These are phyloP conservation scores for Menidia beryllina DNA, from an alignment of 2,113 vertebrate species.

Conservation along the genomic window DNA sequence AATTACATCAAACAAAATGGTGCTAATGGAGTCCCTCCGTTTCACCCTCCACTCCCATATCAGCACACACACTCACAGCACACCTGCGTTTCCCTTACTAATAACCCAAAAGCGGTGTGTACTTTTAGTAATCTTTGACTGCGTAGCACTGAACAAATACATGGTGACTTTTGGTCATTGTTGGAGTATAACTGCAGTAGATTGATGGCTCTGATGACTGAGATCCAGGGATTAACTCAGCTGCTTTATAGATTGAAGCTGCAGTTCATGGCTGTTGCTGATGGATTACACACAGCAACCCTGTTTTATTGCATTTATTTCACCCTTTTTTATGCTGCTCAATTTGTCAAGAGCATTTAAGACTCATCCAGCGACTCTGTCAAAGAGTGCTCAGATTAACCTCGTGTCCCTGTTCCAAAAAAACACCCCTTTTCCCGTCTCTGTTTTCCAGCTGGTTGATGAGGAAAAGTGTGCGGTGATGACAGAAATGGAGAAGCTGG, in stretches of 20 bases:
- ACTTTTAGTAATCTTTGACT: constrained; percentile 8
- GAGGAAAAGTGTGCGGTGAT: constrained; percentile 88
- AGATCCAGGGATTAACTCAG: constrained; percentile 52
- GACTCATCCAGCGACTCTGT: constrained; percentile 15
- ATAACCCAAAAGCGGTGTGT: neutral
- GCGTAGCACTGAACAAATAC: neutral
- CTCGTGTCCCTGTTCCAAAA: constrained; percentile 5
- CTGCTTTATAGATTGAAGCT: constrained; percentile 44
- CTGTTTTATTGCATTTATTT: constrained; percentile 23
- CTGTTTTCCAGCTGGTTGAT: constrained; percentile 84
- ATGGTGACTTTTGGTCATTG: constrained; percentile 19
- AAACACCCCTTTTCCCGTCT: constrained; percentile 13
- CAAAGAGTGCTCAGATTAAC: constrained; percentile 3
- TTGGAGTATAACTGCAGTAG: constrained; percentile 26
- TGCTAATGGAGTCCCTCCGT: constrained; percentile 42
- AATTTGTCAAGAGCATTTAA: constrained; percentile 22
- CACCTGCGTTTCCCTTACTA: constrained; percentile 31
- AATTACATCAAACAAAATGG: constrained; percentile 69
- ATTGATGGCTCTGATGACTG: constrained; percentile 32
- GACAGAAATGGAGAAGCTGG: constrained; percentile 91
- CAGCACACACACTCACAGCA: constrained; percentile 22
- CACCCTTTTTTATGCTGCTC: constrained; percentile 3
- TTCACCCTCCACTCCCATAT: constrained; percentile 17
- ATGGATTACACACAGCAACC: constrained; percentile 46
- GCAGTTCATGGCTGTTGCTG: constrained; percentile 41